These are phyloP conservation scores for Lytechinus variegatus DNA, from an alignment of 35 echinoderm and acorn worm species.

Conservation along the genomic window DNA sequence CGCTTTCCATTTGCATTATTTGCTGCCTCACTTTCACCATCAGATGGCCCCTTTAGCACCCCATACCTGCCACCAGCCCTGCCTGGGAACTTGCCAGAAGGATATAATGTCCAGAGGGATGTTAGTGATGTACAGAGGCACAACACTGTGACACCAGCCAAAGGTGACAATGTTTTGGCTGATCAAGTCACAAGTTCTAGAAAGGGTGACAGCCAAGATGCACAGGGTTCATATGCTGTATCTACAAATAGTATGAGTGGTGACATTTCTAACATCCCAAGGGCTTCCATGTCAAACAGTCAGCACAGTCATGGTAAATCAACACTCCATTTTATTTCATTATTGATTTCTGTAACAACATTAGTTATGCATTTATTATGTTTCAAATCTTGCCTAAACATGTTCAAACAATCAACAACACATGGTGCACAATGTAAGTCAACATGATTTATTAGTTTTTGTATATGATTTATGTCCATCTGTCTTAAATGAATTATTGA, in stretches of 20 bases:
- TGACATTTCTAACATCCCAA: not conserved
- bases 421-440: no score
- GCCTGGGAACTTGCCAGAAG: conserved; percentile 72
- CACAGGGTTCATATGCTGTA: not conserved
- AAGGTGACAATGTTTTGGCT: not conserved
- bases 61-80: conserved; percentile 73
- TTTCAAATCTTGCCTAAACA: not conserved
- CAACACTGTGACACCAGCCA: not conserved
- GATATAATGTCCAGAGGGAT: conserved; percentile 58
- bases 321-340: not conserved
- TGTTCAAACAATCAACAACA: not conserved
- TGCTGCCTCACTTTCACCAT: no score
- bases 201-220: not conserved
- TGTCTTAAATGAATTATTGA: not conserved
- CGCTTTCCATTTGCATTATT: no score
- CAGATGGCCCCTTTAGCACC: not conserved
- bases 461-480: not conserved
- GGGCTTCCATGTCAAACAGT: not conserved
- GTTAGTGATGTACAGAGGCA: conserved; percentile 45
- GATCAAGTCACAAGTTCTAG: not conserved
- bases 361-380: not conserved
- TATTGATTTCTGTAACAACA: not conserved
- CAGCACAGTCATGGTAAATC: not conserved
- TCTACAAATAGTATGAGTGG: not conserved
- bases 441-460: not conserved